phyloP scores from a whole-genome alignment of 2,113 vertebrate species.

The Podarcis cretensis region DNA sequence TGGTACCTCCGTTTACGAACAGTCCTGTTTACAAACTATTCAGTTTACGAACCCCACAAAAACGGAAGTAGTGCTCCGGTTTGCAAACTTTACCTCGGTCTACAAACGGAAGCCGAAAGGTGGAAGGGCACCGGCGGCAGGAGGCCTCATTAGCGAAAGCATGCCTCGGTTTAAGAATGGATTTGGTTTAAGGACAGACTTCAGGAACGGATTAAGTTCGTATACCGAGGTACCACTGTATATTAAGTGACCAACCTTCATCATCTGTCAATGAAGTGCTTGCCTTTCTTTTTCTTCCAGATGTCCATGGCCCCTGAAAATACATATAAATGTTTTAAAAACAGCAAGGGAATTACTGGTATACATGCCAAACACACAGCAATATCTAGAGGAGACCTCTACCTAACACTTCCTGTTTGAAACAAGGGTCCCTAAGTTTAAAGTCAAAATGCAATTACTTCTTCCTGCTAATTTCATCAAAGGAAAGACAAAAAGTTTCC shows the following conservation, averaged over 20 bases:
- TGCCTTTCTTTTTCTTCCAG: constrained; percentile 84
- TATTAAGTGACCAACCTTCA: constrained; percentile 65
- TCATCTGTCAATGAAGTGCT: constrained; percentile 80
- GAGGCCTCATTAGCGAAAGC: too few relatives aligned
- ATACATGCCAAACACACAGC: not conserved
- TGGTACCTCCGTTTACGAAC: too few relatives aligned
- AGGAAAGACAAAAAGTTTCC: not conserved
- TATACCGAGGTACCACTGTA: too few relatives aligned
- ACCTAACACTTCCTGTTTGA: not conserved
- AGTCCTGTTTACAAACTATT: too few relatives aligned
- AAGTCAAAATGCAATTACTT: not conserved
- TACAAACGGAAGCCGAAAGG: too few relatives aligned
- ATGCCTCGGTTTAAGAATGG: too few relatives aligned
- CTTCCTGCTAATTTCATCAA: not conserved
- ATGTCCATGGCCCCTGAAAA: constrained; percentile 70
- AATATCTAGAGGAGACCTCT: not conserved
- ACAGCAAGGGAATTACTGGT: not conserved
- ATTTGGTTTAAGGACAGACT: not conserved
- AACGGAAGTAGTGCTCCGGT: too few relatives aligned
- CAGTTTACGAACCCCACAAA: too few relatives aligned
- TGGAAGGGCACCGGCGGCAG: too few relatives aligned
- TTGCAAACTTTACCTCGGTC: too few relatives aligned
- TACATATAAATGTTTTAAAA: constrained; percentile 8
- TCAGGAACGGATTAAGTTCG: too few relatives aligned
- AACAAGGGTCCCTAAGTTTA: not conserved